A percentile compares a stretch with the other conserved stretches of the same genome.
Evolutionary conservation across 2,797 vertebrate species (phyloP).

Genomic region (Clarias pachynema): DNA sequence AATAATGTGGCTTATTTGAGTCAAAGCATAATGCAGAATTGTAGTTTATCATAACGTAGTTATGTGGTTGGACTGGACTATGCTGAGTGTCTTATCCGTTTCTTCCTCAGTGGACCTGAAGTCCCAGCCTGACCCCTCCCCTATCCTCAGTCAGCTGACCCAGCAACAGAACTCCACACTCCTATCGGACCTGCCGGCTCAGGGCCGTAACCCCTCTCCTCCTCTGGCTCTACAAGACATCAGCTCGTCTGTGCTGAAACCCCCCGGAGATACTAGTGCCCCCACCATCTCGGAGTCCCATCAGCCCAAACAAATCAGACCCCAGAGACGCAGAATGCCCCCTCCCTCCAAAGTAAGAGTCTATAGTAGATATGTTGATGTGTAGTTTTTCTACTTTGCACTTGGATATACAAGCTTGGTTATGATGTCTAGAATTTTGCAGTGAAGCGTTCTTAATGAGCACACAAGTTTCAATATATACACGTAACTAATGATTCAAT

Average conservation of each 20-base stretch:
- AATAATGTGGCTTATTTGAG: background rate
- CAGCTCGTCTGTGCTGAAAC: conserved; percentile 67
- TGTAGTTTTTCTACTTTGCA: background rate
- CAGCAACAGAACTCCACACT: conserved; percentile 77
- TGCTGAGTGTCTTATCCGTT: background rate
- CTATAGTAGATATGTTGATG: background rate
- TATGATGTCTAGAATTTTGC: background rate
- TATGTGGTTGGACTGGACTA: too few relatives aligned
- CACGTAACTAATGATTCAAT: background rate
- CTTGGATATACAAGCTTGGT: background rate
- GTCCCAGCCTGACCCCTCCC: conserved; percentile 92
- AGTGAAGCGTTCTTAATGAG: background rate
- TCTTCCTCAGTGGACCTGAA: conserved; percentile 83
- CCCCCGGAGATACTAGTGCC: conserved; percentile 60
- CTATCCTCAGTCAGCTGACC: conserved; percentile 89
- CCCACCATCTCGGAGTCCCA: conserved; percentile 62
- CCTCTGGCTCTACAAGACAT: conserved; percentile 67
- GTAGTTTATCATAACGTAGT: background rate
- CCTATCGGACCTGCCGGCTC: conserved; percentile 65
- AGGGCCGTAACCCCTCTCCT: conserved; percentile 52
- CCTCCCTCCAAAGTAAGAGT: conserved; percentile 87
- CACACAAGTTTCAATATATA: background rate
- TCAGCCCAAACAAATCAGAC: conserved; percentile 85
- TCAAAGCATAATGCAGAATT: background rate
- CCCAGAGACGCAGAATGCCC: conserved; percentile 84